phyloP scores from a whole-genome alignment of 1,140 invertebrate species.

The Colletes gigas region DNA sequence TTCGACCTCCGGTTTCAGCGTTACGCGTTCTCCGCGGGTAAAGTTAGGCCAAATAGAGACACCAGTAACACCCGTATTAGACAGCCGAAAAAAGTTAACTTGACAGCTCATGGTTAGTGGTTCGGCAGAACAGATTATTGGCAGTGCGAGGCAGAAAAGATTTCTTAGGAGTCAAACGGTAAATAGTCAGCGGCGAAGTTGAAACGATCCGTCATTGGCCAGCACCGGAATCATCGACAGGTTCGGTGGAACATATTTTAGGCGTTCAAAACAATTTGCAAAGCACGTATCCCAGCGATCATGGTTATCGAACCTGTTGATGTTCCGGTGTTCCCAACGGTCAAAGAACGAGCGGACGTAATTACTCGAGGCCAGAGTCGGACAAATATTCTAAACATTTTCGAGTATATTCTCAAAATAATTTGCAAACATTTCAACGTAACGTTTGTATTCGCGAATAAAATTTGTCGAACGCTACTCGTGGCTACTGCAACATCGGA shows the following conservation, averaged over 20 bases:
- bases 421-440: no score
- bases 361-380: conserved; percentile 12
- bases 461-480: no score
- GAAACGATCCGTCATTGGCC: conserved; percentile 8
- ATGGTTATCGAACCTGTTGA: not conserved
- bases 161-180: conserved; percentile 54
- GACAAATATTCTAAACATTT: no score
- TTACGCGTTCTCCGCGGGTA: conserved; percentile 40
- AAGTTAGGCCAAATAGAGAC: conserved; percentile 50
- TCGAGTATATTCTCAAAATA: no score
- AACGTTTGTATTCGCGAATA: no score
- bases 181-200: conserved; percentile 54
- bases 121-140: conserved; percentile 74
- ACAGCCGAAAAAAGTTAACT: conserved; percentile 61
- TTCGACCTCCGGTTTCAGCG: conserved; percentile 50
- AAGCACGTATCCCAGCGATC: no score
- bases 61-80: conserved; percentile 63
- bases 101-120: conserved; percentile 73
- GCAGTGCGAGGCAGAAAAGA: conserved; percentile 75
- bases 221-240: conserved; percentile 10
- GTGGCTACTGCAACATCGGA: not conserved
- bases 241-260: not conserved
- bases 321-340: not conserved
- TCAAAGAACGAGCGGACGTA: conserved; percentile 21
- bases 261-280: not conserved